Evolutionary conservation across 2,797 vertebrate genomes (phyloP).

Genomic region (Cyclura pinguis): DNA sequence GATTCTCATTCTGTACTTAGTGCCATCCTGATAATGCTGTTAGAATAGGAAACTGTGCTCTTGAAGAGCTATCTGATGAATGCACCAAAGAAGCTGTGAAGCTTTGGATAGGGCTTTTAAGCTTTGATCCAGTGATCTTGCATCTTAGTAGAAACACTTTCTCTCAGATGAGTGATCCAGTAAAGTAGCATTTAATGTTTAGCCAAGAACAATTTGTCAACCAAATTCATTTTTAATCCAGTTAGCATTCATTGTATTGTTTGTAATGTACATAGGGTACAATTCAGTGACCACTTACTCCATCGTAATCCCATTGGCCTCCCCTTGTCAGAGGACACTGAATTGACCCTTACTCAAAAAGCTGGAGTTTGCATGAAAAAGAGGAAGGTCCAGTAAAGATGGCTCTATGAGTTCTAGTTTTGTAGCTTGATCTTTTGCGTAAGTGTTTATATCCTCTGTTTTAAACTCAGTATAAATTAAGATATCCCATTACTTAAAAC

Average conservation of each 20-base stretch:
- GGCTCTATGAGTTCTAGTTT: constrained; percentile 52
- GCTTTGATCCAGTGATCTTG: neutral
- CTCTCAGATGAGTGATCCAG: neutral
- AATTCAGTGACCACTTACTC: constrained; percentile 10
- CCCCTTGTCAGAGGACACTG: constrained; percentile 1
- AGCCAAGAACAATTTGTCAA: constrained; percentile 25
- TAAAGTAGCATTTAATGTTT: constrained; percentile 28
- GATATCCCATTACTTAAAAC: constrained; percentile 60
- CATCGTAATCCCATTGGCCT: constrained; percentile 14
- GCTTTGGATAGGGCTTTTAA: neutral
- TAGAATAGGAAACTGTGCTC: neutral
- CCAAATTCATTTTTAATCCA: constrained; percentile 56
- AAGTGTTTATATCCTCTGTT: constrained; percentile 74
- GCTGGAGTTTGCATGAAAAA: constrained; percentile 80
- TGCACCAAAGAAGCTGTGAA: neutral
- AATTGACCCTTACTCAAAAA: constrained; percentile 65
- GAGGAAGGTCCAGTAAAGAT: constrained; percentile 64
- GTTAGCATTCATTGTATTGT: constrained; percentile 62
- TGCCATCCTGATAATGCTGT: neutral
- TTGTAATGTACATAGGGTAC: constrained; percentile 26
- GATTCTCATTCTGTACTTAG: neutral
- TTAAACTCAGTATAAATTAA: constrained; percentile 68
- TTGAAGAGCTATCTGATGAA: neutral
- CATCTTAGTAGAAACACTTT: neutral
- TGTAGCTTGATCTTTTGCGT: constrained; percentile 66